Base-by-base conservation (phyloP, 2,113 vertebrate genomes). In the Platichthys flesus region DNA sequence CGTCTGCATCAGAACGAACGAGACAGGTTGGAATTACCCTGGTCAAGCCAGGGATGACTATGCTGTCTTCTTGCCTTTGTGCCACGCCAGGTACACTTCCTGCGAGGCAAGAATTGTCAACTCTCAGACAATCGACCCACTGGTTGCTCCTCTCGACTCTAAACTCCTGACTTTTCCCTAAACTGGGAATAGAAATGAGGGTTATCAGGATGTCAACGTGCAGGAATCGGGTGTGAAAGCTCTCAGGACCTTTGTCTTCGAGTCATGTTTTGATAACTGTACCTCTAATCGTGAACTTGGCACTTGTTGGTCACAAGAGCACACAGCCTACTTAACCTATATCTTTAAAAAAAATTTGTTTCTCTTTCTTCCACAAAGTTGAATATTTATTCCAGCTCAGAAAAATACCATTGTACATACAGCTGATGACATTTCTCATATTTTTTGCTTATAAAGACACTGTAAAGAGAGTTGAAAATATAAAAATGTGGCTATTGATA, bases 1-100 rank as follows among this genome's bases (percentile, higher is more conserved):
- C 49, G 59, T 71, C 72, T 37, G 75, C 62, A 49, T 70, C 24
- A 52, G 26, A 68, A 65, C 66, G 62, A 70, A 71, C 14, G 16
- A 78, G 84, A 89, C 82, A 84, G 85, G 85, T 71, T 85, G 67
- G 85, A 88, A 92, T 89, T 74, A 82, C 65, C 72, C 72, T 4
- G 77, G 85, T 82, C 85, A 88, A 35, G 55, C 62, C 23, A 55
- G 16, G 56, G 67, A 88, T 85, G 74, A 87, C 89, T 80, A 86
- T 60, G 31, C 79, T 81, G 80, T 85, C 82, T 66, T 72, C 60
- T 56, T 63, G 23, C 55, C 63, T 75, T 72, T 77, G 63, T 83
- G 82, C 13, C 5, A 49, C 9, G 21, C 59, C 81, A 78, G 54
- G 74, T 84, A 79, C 21, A 63, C 61, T 65, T 74, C 66, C 66